Conservation (phyloP, 1,140 invertebrate genomes). For the Hycleus phaleratus region DNA sequence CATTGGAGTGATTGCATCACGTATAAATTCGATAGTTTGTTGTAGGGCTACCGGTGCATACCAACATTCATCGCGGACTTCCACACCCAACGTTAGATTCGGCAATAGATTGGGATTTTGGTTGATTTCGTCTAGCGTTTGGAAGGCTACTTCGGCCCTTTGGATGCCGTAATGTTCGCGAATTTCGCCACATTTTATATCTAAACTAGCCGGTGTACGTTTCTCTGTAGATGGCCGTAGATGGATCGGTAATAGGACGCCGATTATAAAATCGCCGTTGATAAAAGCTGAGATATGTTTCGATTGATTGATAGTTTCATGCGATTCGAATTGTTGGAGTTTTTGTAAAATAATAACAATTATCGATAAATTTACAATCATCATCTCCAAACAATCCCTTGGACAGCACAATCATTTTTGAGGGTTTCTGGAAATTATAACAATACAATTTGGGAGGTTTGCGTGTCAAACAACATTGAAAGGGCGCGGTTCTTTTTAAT, state of each 20-base stretch:
- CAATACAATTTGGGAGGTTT: no score
- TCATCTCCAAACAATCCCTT: no score
- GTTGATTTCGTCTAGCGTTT: constrained; percentile 48
- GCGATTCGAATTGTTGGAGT: no score
- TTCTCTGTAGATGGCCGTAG: constrained; percentile 50
- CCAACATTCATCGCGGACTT: constrained; percentile 77
- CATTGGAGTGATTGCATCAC: constrained; percentile 54
- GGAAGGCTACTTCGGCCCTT: constrained; percentile 60
- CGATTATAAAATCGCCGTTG: constrained; percentile 62
- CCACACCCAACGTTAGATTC: constrained; percentile 61
- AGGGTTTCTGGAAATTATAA: no score
- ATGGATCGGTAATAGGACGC: constrained; percentile 68
- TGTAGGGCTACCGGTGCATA: constrained; percentile 66
- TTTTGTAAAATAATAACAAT: no score
- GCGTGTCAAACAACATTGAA: no score
- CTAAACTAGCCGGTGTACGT: constrained; percentile 42
- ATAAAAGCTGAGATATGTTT: constrained; percentile 42
- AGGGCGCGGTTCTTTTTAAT: no score
- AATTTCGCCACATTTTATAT: constrained; percentile 54
- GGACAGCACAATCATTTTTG: no score
- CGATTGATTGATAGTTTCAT: no score
- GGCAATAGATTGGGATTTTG: constrained; percentile 42
- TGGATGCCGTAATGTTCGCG: constrained; percentile 75
- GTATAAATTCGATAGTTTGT: constrained; percentile 67
- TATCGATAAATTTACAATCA: no score